Percentiles rank a stretch among this genome's conserved stretches.
Evolutionary conservation across 2,113 vertebrate species (phyloP).

Genomic region (Colius striatus): DNA sequence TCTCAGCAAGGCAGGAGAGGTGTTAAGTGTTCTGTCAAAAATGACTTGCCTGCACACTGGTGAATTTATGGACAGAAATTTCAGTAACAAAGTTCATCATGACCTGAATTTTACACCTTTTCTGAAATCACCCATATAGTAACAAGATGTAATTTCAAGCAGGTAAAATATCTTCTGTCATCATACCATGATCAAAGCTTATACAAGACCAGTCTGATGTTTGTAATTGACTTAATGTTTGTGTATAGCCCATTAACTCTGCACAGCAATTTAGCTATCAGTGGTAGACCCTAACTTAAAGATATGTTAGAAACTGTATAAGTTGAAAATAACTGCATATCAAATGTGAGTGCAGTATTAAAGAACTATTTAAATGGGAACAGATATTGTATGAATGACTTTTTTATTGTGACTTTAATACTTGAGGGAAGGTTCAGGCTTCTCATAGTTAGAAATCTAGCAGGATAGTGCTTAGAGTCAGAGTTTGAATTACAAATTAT

Average conservation of each 20-base stretch:
- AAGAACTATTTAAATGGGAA: not conserved
- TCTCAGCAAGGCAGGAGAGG: not conserved
- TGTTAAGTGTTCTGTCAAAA: not conserved
- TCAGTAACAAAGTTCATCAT: not conserved
- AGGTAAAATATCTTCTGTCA: not conserved
- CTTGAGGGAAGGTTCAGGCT: not conserved
- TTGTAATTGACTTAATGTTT: not conserved
- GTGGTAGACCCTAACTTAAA: not conserved
- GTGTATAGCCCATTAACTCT: not conserved
- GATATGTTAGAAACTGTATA: not conserved
- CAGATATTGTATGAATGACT: not conserved
- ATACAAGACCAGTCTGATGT: not conserved
- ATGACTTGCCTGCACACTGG: not conserved
- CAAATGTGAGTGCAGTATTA: not conserved
- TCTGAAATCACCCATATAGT: not conserved
- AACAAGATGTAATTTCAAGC: not conserved
- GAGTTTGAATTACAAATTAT: conserved; percentile 25
- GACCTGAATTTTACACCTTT: not conserved
- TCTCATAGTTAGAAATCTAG: not conserved
- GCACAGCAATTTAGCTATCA: not conserved
- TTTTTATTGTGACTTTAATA: not conserved
- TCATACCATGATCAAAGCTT: not conserved
- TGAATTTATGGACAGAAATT: not conserved
- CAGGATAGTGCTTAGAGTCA: conserved; percentile 3
- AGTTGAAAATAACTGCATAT: not conserved